Percentiles rank a stretch among this genome's conserved stretches.
Evolutionary conservation across 1,140 invertebrate genomes (phyloP).

Genomic region (Patella vulgata): DNA sequence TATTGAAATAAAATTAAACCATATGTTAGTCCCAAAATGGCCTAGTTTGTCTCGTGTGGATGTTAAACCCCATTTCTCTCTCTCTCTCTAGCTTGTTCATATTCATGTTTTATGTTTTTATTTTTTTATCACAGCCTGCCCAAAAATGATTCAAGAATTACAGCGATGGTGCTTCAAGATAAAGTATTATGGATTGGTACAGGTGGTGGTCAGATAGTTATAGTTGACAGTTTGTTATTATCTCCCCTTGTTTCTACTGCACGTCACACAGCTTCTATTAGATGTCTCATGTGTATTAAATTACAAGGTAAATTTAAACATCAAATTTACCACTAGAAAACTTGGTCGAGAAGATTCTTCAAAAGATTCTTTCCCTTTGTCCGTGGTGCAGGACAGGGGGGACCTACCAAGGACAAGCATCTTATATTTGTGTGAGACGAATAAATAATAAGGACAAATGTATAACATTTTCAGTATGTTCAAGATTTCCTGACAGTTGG

Average conservation of each 20-base stretch:
- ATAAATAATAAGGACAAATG: too few relatives aligned
- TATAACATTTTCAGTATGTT: too few relatives aligned
- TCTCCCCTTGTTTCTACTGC: constrained; percentile 32
- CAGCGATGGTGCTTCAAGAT: constrained; percentile 42
- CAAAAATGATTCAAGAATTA: constrained; percentile 36
- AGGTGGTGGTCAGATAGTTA: constrained; percentile 46
- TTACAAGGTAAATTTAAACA: constrained; percentile 24
- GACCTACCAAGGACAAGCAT: too few relatives aligned
- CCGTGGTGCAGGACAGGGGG: too few relatives aligned
- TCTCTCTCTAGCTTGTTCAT: too few relatives aligned
- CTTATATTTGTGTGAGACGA: too few relatives aligned
- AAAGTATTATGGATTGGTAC: constrained; percentile 53
- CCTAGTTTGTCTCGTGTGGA: too few relatives aligned
- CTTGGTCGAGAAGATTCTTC: neutral
- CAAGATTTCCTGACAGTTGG: too few relatives aligned
- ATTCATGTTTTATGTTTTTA: too few relatives aligned
- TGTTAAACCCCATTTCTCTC: too few relatives aligned
- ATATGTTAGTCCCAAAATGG: too few relatives aligned
- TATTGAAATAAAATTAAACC: too few relatives aligned
- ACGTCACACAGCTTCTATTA: constrained; percentile 41
- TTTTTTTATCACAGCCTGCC: constrained; percentile 22
- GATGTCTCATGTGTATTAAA: constrained; percentile 35
- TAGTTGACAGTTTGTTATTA: constrained; percentile 40
- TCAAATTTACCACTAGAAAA: neutral
- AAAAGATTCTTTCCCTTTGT: neutral